Evolutionary conservation across 2,888 invertebrate genomes (phyloP), one percentile per base, ranked within the genome.

Genomic region (Agonopterix arenella): DNA sequence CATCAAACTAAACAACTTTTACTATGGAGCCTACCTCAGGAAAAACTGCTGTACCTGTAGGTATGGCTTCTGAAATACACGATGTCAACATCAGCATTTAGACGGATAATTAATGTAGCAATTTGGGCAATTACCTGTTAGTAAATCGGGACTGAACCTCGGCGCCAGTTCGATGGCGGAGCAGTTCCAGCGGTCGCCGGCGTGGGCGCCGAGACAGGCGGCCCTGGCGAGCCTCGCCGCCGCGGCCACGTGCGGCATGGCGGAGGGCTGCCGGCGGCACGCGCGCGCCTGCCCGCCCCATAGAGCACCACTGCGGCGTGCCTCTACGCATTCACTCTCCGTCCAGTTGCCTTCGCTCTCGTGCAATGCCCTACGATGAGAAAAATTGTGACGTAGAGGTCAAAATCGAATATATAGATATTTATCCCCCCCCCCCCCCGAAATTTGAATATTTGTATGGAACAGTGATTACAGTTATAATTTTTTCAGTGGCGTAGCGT

Each of bases 131-230:
- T 46, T 46, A 95, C 96, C 96, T 84, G 93, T 91, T 1, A 93
- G 92, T 57, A 96, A 83, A 76, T 96, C 96, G 7, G 94, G 93
- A n/a, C 93, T 91, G 60, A 93, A 91, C 61, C 90, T 90, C 0
- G 96, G 96, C 0, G 95, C 94, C 16, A 89, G 86, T 43, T 91
- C 90, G 48, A 95, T 90, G 44, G 94, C 93, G 52, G 95, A 94
- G 81, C 96, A 96, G 83, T 96, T 96, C 96, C 96, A 96, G 52
- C 96, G 85, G 55, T 94, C 90, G 63, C 94, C 91, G 28, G 90
- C 88, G 79, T 96, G 95, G 18, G 93, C 90, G 56, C 90, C 81
- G 74, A 93, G 93, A 78, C 96, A 96, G 46, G 93, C 92, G 54
- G 91, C 83, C 47, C 92, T 90, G 4, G 95, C 91, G 52, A 93